Evolutionary conservation across 2,113 vertebrate species (phyloP), one percentile per base, ranked within the genome.

Genomic region (Fregata magnificens): DNA sequence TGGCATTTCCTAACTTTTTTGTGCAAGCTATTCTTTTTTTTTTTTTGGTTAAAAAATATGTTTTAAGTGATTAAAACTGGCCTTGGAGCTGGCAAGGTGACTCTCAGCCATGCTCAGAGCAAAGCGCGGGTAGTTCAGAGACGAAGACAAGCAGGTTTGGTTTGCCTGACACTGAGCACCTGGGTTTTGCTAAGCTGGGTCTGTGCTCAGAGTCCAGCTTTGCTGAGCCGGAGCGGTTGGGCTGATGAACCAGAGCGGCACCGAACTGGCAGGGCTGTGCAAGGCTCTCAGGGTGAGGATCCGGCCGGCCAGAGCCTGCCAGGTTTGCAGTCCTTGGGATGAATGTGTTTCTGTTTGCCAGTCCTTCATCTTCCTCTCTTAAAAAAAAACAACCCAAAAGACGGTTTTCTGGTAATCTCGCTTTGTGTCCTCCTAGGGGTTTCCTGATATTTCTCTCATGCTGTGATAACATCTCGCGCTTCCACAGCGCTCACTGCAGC

Each of bases 1-100:
- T 95, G 91, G 87, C 16, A 28, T 95, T 96, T 85, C 94, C 86
- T 88, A 91, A 83, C 77, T 63, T 25, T 19, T 89, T 81, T 36
- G 16, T 17, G 59, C 14, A 45, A 95, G 55, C 42, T 66, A 66
- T 45, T 36, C 11, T 36, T 2, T 18, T 40, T n/a, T 40, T 11
- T n/a, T 34, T 42, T 47, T 76, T 22, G 5, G 17, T 16, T 16
- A 20, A 36, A 70, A 80, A 44, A 15, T 59, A 79, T 45, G 56
- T 38, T 97, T 94, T 52, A 11, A 95, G 71, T 91, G 74, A 83
- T 66, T 8, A 10, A 79, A 82, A 85, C 20, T 55, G 52, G 52
- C n/a, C 44, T 88, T 1, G 14, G 50, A 50, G 53, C 42, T 86
- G 80, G n/a, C 50, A 42, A 66, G n/a, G 76, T 62, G 72, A 29